A percentile compares a stretch with the other conserved stretches of the same genome.
Evolutionary conservation across 2,113 vertebrate genomes (phyloP).

Genomic region (Colossoma macropomum): DNA sequence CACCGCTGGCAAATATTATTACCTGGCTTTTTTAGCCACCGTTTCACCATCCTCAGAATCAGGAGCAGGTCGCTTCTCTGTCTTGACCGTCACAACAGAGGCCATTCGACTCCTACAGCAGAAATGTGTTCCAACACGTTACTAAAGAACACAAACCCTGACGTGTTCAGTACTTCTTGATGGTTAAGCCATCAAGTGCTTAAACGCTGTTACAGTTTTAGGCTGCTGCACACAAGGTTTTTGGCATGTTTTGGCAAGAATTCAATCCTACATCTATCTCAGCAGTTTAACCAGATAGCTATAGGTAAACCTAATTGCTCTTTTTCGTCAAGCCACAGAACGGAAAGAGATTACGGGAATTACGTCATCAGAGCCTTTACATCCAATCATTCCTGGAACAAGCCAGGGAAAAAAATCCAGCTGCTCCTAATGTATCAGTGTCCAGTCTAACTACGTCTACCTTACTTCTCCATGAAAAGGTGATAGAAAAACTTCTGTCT

Average conservation of each 20-base stretch:
- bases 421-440: neutral
- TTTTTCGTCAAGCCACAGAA: neutral
- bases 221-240: no score
- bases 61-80: conserved; percentile 79
- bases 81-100: conserved; percentile 84
- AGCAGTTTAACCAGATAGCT: no score
- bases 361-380: neutral
- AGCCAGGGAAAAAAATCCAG: no score
- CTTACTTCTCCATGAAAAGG: neutral
- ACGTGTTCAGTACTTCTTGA: no score
- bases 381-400: neutral
- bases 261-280: neutral
- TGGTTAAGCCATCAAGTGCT: neutral
- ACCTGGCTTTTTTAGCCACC: conserved; percentile 93
- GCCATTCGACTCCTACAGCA: conserved; percentile 89
- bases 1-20: conserved; percentile 47
- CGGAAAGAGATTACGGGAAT: no score
- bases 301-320: neutral
- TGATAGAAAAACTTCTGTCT: neutral
- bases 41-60: conserved; percentile 85
- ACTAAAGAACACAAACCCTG: neutral
- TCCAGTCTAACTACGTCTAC: neutral
- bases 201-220: no score
- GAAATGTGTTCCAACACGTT: no score
- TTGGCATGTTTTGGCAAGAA: neutral